These are phyloP conservation scores for Gastrophryne carolinensis DNA, from an alignment of 2,797 vertebrate genomes.

Conservation along the genomic window DNA sequence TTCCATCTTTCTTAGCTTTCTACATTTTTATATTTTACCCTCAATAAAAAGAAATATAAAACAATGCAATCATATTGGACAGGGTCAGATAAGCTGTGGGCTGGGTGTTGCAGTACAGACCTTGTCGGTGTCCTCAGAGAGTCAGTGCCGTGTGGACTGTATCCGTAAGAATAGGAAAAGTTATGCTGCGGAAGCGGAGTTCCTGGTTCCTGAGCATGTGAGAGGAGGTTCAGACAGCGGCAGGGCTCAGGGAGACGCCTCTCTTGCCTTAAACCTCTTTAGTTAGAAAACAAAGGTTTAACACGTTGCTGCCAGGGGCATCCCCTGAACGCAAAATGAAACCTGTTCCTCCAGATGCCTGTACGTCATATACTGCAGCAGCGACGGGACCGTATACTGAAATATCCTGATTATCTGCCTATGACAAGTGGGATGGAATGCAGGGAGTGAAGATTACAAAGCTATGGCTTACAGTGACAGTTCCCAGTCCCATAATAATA, in stretches of 20 bases:
- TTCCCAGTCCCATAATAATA: no score
- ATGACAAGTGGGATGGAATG: no score
- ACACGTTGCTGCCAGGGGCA: slow-evolving; percentile 18
- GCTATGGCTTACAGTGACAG: no score
- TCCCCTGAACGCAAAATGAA: background rate
- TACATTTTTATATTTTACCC: no score
- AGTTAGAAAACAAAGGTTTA: background rate
- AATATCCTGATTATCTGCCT: no score
- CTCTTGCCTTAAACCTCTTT: background rate
- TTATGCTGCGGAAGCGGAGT: background rate
- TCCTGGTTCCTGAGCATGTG: slow-evolving; percentile 37
- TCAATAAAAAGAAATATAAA: no score
- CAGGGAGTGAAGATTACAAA: no score
- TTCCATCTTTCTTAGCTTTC: no score
- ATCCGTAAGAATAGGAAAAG: background rate
- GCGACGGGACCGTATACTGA: no score
- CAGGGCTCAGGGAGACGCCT: slow-evolving; percentile 19
- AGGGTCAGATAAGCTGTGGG: no score
- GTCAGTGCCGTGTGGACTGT: background rate
- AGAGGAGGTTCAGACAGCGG: background rate
- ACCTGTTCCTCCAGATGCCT: slow-evolving; percentile 5
- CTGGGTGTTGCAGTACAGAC: background rate
- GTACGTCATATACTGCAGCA: no score
- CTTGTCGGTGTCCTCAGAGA: background rate
- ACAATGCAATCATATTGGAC: no score